These are phyloP conservation scores for Leptatherina wallacei DNA, from an alignment of 2,797 vertebrate species.

Conservation along the genomic window DNA sequence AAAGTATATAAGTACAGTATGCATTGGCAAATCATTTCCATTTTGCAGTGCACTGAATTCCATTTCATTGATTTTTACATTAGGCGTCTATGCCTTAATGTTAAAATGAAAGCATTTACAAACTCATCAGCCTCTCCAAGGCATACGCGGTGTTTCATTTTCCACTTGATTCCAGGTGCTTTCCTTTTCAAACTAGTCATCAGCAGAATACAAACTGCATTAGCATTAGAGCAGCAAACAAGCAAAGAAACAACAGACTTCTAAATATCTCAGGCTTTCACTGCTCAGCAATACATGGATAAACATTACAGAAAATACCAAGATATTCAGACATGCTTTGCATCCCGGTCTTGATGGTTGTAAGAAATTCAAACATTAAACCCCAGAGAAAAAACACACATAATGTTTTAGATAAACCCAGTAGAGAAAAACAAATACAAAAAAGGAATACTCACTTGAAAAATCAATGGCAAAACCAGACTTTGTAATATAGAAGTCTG, in stretches of 20 bases:
- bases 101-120: constrained; percentile 38
- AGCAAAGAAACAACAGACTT: constrained; percentile 16
- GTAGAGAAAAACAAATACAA: constrained; percentile 9
- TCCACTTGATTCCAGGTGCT: constrained; percentile 30
- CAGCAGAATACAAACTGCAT: constrained; percentile 30
- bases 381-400: background rate
- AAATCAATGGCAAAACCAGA: constrained; percentile 98
- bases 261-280: constrained; percentile 21
- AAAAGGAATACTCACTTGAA: constrained; percentile 89
- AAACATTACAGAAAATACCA: constrained; percentile 25
- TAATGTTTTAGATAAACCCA: background rate
- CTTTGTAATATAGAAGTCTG: constrained; percentile 98
- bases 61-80: constrained; percentile 48
- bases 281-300: constrained; percentile 15
- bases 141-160: constrained; percentile 25
- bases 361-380: background rate
- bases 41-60: constrained; percentile 33
- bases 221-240: constrained; percentile 14
- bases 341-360: background rate
- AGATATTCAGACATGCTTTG: constrained; percentile 3
- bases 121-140: constrained; percentile 25
- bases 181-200: constrained; percentile 32
- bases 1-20: constrained; percentile 29
- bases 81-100: constrained; percentile 15
- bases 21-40: constrained; percentile 36